Evolutionary conservation across 2,888 invertebrate genomes (phyloP).

Genomic region (Chelonus formosanus): DNA sequence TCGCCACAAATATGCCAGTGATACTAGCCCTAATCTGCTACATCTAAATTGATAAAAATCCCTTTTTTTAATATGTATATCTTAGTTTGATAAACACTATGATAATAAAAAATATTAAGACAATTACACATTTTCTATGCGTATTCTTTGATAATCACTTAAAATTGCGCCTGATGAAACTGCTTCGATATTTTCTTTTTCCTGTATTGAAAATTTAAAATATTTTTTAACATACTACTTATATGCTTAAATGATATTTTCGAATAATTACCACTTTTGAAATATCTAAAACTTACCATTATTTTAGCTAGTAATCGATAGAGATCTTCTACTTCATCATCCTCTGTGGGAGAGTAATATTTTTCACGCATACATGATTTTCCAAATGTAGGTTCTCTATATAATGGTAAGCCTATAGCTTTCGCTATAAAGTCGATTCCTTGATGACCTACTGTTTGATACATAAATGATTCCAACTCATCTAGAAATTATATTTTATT

Average conservation of each 20-base stretch:
- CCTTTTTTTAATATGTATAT: conserved; percentile 12
- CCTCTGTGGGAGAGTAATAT: conserved; percentile 80
- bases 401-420: conserved; percentile 93
- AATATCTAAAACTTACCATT: conserved; percentile 67
- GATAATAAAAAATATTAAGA: conserved; percentile 24
- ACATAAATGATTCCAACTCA: conserved; percentile 98
- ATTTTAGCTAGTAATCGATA: conserved; percentile 81
- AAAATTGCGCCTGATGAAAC: conserved; percentile 98
- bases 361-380: conserved; percentile 81
- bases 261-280: neutral
- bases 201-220: conserved; percentile 64
- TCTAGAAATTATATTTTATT: conserved; percentile 67
- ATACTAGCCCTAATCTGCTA: conserved; percentile 84
- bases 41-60: conserved; percentile 71
- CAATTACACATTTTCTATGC: conserved; percentile 97
- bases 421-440: conserved; percentile 91
- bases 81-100: neutral
- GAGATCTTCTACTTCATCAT: conserved; percentile 98
- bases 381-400: conserved; percentile 84
- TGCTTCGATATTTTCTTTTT: conserved; percentile 82
- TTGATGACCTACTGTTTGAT: conserved; percentile 98
- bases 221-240: conserved; percentile 1
- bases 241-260: too few species aligned
- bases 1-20: conserved; percentile 95
- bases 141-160: conserved; percentile 96